A percentile compares a stretch with the other conserved stretches of the same genome.
Conservation (phyloP, 1,140 invertebrate genomes). For the Agrypnia vestita region DNA sequence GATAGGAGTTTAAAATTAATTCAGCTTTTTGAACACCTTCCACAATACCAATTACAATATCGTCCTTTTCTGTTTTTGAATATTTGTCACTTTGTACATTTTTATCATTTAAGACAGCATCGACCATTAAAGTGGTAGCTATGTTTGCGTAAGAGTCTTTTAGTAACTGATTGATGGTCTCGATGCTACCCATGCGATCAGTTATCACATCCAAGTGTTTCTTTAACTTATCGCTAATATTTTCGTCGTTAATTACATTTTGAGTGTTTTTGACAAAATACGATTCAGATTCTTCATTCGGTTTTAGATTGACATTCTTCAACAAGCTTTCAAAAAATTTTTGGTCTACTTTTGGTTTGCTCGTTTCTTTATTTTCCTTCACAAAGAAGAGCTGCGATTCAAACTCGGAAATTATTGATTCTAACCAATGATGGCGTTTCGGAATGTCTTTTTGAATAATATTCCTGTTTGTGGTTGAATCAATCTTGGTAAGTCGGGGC, state of each 20-base stretch:
- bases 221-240: conserved; percentile 2
- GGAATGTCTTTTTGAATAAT: neutral
- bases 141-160: conserved; percentile 14
- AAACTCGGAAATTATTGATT: conserved; percentile 41
- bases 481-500: conserved; percentile 5
- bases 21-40: conserved; percentile 15
- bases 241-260: neutral
- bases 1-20: conserved; percentile 19
- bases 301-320: conserved; percentile 4
- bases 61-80: neutral
- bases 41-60: neutral
- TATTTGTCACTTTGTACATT: neutral
- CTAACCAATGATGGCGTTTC: conserved; percentile 31
- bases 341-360: neutral
- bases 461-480: neutral
- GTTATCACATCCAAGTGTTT: conserved; percentile 15
- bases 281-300: neutral
- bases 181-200: conserved; percentile 13
- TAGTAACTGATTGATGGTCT: conserved; percentile 29
- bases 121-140: conserved; percentile 13
- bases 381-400: conserved; percentile 35
- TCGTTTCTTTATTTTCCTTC: conserved; percentile 7
- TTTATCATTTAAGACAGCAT: neutral
- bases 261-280: neutral
- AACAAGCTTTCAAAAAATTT: neutral